Conservation (phyloP, 2,888 invertebrate genomes). For the Nomada fabriciana region DNA sequence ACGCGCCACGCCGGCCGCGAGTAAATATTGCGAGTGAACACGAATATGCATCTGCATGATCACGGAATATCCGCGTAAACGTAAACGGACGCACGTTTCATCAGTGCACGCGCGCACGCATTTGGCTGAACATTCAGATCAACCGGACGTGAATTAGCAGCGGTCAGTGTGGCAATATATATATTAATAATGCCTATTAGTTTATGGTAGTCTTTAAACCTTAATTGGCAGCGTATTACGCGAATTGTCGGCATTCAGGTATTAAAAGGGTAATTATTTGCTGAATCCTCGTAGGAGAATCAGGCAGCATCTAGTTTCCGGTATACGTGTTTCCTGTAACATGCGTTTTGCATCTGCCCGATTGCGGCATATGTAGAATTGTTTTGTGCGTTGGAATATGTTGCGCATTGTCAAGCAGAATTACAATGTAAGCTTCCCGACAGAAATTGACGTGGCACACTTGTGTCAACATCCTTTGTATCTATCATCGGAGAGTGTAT, state of each 20-base stretch:
- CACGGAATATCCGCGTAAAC: constrained; percentile 12
- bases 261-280: constrained; percentile 48
- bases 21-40: constrained; percentile 56
- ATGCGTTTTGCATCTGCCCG: background rate
- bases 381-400: constrained; percentile 27
- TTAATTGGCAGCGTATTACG: constrained; percentile 31
- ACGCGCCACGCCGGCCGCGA: constrained; percentile 35
- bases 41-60: constrained; percentile 26
- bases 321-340: background rate
- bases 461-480: background rate
- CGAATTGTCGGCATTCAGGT: constrained; percentile 24
- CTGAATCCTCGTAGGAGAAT: constrained; percentile 14
- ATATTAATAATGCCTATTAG: constrained; percentile 30
- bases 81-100: background rate
- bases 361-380: constrained; percentile 4
- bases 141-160: constrained; percentile 55
- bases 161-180: constrained; percentile 24
- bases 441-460: too few relatives aligned
- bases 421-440: too few relatives aligned
- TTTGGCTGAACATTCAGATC: constrained; percentile 25
- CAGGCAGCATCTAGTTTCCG: background rate
- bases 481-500: too few relatives aligned
- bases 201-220: constrained; percentile 50
- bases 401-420: background rate
- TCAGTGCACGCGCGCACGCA: constrained; percentile 3